Evolutionary conservation across 2,888 invertebrate genomes (phyloP).

Genomic region (Steromphala cineraria): DNA sequence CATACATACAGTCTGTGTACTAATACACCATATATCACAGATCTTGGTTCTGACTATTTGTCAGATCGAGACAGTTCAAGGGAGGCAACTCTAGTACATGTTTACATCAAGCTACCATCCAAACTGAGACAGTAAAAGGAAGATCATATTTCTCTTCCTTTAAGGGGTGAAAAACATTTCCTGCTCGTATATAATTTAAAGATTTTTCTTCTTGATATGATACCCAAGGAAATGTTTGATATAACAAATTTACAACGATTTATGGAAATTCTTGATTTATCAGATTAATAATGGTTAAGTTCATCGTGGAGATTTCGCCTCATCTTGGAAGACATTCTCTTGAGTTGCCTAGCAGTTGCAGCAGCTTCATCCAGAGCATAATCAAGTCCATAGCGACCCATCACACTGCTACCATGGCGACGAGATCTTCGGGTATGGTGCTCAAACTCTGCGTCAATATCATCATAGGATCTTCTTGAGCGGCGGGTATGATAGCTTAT

Average conservation of each 20-base stretch:
- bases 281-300: slow-evolving; percentile 36
- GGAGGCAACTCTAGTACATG: too few species aligned
- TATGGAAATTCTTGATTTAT: background rate
- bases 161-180: too few species aligned
- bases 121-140: too few species aligned
- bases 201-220: too few species aligned
- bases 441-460: slow-evolving; percentile 43
- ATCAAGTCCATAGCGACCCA: slow-evolving; percentile 56
- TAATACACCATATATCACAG: too few species aligned
- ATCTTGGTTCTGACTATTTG: too few species aligned
- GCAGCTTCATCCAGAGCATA: slow-evolving; percentile 61
- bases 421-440: background rate
- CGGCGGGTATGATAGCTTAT: slow-evolving; percentile 23
- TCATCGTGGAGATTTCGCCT: slow-evolving; percentile 64
- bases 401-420: slow-evolving; percentile 37
- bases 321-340: slow-evolving; percentile 65
- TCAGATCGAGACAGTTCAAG: too few species aligned
- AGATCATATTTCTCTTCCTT: too few species aligned
- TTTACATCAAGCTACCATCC: too few species aligned
- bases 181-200: too few species aligned
- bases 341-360: slow-evolving; percentile 59
- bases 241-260: background rate
- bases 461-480: slow-evolving; percentile 28
- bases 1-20: too few species aligned
- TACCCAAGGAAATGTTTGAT: too few species aligned